phyloP scores from a whole-genome alignment of 2,888 invertebrate species.

The Trissoscelio sp. region DNA sequence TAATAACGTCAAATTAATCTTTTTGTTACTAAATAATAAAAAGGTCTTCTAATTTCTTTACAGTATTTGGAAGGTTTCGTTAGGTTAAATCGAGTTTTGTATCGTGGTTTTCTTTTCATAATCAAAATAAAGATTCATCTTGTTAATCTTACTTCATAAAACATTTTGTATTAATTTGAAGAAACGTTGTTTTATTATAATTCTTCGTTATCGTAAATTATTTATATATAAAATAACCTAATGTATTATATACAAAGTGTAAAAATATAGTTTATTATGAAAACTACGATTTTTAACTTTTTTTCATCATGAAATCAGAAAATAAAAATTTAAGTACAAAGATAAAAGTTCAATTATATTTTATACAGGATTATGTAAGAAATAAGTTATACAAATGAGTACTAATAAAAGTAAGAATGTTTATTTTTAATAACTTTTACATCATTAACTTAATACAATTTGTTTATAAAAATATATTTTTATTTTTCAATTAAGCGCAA shows the following conservation, averaged over 20 bases:
- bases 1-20: conserved; percentile 12
- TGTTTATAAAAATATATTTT: no score
- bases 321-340: no score
- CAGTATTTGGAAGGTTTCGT: conserved; percentile 27
- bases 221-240: conserved; percentile 41
- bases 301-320: no score
- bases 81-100: conserved; percentile 19
- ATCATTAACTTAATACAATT: no score
- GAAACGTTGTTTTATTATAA: conserved; percentile 23
- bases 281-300: conserved; percentile 3
- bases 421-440: no score
- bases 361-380: no score
- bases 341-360: no score
- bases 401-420: no score
- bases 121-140: neutral
- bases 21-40: neutral
- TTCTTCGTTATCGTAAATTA: conserved; percentile 37
- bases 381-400: no score
- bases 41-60: conserved; percentile 24
- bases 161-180: neutral
- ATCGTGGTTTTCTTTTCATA: conserved; percentile 16
- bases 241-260: conserved; percentile 52
- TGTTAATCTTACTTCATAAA: conserved; percentile 15
- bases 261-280: conserved; percentile 59
- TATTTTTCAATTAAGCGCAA: no score